Evolutionary conservation across 2,797 vertebrate genomes (phyloP).

Genomic region (Coregonus ussuriensis): DNA sequence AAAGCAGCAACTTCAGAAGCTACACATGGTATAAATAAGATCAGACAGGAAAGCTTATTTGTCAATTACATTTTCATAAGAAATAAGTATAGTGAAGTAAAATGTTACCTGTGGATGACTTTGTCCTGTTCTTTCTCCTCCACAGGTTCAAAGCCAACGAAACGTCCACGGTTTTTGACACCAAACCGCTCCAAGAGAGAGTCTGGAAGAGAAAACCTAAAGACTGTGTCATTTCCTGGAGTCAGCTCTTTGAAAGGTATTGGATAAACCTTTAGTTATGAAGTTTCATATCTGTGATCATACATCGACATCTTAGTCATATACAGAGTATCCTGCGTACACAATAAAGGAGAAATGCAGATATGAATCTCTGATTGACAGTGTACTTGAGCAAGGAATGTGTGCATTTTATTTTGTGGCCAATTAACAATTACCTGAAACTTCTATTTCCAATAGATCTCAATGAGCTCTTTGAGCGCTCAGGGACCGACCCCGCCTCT

Average conservation of each 20-base stretch:
- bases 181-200: constrained; percentile 63
- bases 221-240: constrained; percentile 52
- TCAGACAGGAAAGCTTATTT: not conserved
- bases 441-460: constrained; percentile 59
- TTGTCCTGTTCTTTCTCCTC: constrained; percentile 3
- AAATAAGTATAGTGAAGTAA: not conserved
- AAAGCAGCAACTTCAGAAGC: constrained; percentile 23
- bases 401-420: no score
- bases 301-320: not conserved
- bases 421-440: not conserved
- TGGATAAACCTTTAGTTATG: not conserved
- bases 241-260: constrained; percentile 68
- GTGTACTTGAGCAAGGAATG: not conserved
- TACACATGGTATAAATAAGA: constrained; percentile 30
- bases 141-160: constrained; percentile 51
- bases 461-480: constrained; percentile 56
- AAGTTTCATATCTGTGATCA: not conserved
- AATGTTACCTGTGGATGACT: not conserved
- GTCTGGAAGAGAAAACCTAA: constrained; percentile 32
- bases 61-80: not conserved
- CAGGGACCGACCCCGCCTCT: constrained; percentile 30
- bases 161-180: constrained; percentile 64
- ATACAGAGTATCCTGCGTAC: not conserved
- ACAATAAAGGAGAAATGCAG: no score
- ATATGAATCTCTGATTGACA: not conserved